Conservation (phyloP, 2,113 vertebrate genomes). For the Centropristis striata region DNA sequence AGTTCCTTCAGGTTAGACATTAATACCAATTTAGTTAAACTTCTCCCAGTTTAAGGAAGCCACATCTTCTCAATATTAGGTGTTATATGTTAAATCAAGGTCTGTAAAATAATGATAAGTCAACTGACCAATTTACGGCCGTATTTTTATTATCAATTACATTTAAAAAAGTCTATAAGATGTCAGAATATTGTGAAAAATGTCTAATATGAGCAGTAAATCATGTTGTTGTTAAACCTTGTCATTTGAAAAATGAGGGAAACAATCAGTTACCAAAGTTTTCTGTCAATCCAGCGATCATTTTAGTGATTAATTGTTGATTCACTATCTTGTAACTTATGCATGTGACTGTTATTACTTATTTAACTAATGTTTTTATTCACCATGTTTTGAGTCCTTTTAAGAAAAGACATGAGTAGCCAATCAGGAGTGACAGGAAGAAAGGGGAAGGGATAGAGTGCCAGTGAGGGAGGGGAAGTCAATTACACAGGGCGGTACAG, state of each 20-base stretch:
- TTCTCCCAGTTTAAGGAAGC: background rate
- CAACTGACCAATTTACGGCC: too few species aligned
- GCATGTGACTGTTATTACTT: background rate
- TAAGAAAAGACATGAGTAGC: background rate
- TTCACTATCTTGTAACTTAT: background rate
- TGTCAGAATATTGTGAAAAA: too few species aligned
- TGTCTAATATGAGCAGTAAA: background rate
- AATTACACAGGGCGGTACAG: constrained; percentile 55
- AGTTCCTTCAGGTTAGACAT: background rate
- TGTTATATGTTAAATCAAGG: background rate
- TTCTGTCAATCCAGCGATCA: background rate
- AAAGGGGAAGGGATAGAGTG: background rate
- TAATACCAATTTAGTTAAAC: background rate
- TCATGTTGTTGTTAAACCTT: too few species aligned
- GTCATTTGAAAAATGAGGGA: too few species aligned
- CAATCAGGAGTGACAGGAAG: constrained; percentile 12
- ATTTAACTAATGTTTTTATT: background rate
- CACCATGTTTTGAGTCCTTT: background rate
- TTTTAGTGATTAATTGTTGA: background rate
- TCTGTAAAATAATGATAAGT: too few species aligned
- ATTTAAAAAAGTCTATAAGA: too few species aligned
- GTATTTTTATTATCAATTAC: too few species aligned
- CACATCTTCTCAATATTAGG: background rate
- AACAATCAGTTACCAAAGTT: background rate
- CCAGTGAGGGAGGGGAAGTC: constrained; percentile 18